Evolutionary conservation across 2,888 invertebrate species (phyloP), one percentile per base, ranked within the genome.

Genomic region (Melanophora roralis): DNA sequence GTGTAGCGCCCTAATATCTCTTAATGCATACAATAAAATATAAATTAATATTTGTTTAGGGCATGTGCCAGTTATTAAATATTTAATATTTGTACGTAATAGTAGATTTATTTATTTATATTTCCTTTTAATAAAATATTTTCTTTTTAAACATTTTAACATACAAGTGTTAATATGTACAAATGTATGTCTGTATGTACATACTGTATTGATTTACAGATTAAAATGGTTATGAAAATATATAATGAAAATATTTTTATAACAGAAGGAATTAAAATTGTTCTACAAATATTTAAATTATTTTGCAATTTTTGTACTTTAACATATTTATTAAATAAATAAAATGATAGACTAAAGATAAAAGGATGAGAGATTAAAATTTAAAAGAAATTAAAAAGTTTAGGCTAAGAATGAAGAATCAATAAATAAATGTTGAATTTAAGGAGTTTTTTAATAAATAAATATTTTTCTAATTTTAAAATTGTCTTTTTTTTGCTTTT

Each of bases 51-150:
- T 60, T 45, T 32, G 32, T 7, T 45, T 27, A 40, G 5, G 27
- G 64, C 49, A 51, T 49, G 36, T 38, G 49, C 14, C 64, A 49
- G n/a, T 64, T 49, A 36, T 27, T 49, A 38, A 64, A 51, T 49
- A 49, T 49, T 49, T 64, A 1, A 36, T 36, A 38, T 49, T 49
- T n/a, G 64, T 14, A 23, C 3, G 14, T 49, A 51, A 38, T 23
- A 5, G 7, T 9, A 23, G 6, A 19, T 43, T 21, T 45, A 19
- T 62, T 36, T 62, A 5, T 59, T 59, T 27, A 14, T 60, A 14
- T 43, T 43, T 43, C 23, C n/a, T 49, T 49, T 49, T 14, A 23
- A 27, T 12, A 49, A 11, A 12, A 49, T 27, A 49, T 27, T 49
- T 49, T n/a, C n/a, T n/a, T n/a, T n/a, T n/a, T n/a, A n/a, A n/a